Evolutionary conservation across 2,113 vertebrate genomes (phyloP).

Genomic region (Chlorodrepanis virens): DNA sequence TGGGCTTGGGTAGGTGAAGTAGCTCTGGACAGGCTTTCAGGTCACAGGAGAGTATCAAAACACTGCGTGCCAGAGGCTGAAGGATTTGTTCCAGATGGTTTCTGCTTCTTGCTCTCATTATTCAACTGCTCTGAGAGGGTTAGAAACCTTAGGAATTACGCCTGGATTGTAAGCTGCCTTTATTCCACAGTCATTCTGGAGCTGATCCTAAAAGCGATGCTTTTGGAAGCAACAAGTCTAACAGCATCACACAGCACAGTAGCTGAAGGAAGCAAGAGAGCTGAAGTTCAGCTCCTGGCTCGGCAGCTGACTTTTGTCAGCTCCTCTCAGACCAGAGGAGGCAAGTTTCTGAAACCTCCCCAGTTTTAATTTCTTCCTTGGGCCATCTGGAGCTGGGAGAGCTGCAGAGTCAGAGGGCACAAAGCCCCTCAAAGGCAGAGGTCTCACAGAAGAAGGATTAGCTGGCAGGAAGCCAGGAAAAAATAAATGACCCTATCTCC

Average conservation of each 20-base stretch:
- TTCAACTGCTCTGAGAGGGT: constrained; percentile 1
- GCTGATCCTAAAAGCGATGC: constrained; percentile 27
- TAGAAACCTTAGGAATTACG: constrained; percentile 18
- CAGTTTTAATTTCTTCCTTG: background rate
- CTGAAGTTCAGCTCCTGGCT: constrained; percentile 1
- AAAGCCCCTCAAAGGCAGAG: background rate
- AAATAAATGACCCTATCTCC: background rate
- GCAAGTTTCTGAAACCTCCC: background rate
- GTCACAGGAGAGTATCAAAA: background rate
- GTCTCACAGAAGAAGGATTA: background rate
- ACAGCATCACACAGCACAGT: constrained; percentile 43
- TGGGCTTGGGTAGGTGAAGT: background rate
- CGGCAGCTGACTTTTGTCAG: background rate
- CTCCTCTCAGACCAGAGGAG: background rate
- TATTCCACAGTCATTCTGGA: constrained; percentile 12
- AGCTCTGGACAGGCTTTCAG: background rate
- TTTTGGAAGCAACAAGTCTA: constrained; percentile 37
- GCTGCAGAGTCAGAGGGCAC: background rate
- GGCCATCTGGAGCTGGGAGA: background rate
- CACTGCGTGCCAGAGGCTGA: background rate
- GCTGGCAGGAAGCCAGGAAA: background rate
- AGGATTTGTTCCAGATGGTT: constrained; percentile 32
- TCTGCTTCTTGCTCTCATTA: background rate
- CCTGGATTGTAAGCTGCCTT: background rate
- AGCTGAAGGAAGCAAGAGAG: constrained; percentile 34